Percentiles rank a stretch among this genome's conserved stretches.
Conservation (phyloP, 2,113 vertebrate genomes). For the Tachycineta bicolor region DNA sequence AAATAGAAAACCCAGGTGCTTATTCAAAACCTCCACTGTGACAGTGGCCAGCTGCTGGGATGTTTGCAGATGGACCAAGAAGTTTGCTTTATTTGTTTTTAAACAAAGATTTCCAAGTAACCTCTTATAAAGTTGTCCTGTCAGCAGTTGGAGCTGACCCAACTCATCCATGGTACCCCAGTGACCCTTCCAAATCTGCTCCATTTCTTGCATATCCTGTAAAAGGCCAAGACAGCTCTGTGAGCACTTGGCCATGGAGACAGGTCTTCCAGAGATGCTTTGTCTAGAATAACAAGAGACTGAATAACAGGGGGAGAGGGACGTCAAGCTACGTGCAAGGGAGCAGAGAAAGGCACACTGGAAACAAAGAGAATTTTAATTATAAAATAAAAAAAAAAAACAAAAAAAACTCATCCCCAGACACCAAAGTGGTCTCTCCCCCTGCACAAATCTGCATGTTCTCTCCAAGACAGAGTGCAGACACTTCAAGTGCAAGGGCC, state of each 20-base stretch:
- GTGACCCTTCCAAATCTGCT: neutral
- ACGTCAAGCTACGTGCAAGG: neutral
- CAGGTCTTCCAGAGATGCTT: neutral
- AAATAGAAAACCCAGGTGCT: neutral
- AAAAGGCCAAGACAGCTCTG: neutral
- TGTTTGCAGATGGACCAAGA: neutral
- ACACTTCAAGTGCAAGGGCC: neutral
- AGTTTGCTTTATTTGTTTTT: neutral
- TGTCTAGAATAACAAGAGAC: neutral
- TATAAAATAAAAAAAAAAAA: neutral
- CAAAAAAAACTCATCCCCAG: neutral
- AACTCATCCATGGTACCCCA: neutral
- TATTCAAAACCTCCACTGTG: neutral
- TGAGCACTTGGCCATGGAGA: neutral
- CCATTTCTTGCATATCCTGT: neutral
- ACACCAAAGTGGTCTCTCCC: neutral
- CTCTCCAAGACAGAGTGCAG: neutral
- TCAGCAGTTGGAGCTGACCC: neutral
- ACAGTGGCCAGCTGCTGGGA: neutral
- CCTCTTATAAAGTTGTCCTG: neutral
- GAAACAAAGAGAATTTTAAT: slow-evolving; percentile 53
- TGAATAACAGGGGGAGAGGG: neutral
- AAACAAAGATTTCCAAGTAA: neutral
- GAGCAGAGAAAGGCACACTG: neutral
- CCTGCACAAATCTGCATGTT: neutral